A percentile compares a stretch with the other conserved stretches of the same genome.
Conservation (phyloP, 2,113 vertebrate species). For the Bambusicola thoracicus region DNA sequence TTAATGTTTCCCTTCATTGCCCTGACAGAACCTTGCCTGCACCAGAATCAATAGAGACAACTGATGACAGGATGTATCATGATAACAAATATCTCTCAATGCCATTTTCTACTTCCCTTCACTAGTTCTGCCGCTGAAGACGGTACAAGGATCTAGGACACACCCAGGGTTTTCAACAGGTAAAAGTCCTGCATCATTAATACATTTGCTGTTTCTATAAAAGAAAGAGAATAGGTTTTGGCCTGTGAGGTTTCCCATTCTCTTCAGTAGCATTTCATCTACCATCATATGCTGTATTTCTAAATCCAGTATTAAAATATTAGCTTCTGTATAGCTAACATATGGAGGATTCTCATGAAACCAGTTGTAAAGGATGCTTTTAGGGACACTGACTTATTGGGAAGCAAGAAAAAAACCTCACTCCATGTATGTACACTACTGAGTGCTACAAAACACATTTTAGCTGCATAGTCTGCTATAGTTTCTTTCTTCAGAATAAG, state of each 20-base stretch:
- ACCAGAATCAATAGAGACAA: neutral
- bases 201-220: neutral
- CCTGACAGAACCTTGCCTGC: neutral
- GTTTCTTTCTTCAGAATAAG: neutral
- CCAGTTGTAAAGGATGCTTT: neutral
- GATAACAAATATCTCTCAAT: neutral
- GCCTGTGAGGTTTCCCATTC: neutral
- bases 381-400: neutral
- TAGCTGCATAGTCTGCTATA: neutral
- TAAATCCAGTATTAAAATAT: neutral
- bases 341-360: neutral
- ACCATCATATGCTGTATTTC: neutral
- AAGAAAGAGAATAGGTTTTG: neutral
- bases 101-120: neutral
- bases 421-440: neutral
- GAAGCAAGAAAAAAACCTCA: neutral
- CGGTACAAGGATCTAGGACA: neutral
- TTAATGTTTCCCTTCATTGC: neutral
- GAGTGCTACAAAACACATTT: neutral
- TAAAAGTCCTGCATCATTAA: neutral
- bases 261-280: neutral
- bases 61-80: neutral
- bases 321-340: accelerated
- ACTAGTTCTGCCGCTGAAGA: neutral
- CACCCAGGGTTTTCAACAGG: neutral